These are phyloP conservation scores for Scartelaos histophorus DNA, from an alignment of 2,113 vertebrate genomes.

Conservation along the genomic window DNA sequence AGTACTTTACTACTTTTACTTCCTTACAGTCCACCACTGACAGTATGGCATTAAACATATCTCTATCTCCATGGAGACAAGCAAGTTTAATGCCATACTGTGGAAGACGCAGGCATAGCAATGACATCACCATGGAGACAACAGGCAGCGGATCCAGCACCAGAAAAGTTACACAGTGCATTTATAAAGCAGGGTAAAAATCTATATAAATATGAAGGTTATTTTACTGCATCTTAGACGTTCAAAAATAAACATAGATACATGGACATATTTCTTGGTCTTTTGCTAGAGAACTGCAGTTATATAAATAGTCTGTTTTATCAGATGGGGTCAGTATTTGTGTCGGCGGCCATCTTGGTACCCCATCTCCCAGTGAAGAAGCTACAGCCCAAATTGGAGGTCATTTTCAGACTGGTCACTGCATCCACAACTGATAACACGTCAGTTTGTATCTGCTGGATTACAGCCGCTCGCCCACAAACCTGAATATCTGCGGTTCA, in stretches of 20 bases:
- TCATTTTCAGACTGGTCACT: constrained; percentile 14
- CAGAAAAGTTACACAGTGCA: too few relatives aligned
- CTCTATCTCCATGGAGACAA: too few relatives aligned
- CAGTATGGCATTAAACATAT: too few relatives aligned
- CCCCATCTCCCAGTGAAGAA: constrained; percentile 51
- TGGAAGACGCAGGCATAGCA: too few relatives aligned
- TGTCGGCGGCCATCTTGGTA: constrained; percentile 41
- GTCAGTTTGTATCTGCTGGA: not conserved
- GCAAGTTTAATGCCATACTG: too few relatives aligned
- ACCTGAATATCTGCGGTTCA: too few relatives aligned
- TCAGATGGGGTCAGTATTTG: constrained; percentile 60
- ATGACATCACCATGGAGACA: too few relatives aligned
- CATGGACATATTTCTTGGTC: constrained; percentile 16
- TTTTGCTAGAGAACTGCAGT: constrained; percentile 33
- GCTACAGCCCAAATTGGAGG: constrained; percentile 39
- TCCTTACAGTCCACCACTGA: too few relatives aligned
- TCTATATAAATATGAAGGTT: not conserved
- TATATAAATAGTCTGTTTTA: constrained; percentile 49
- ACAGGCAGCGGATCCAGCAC: too few relatives aligned
- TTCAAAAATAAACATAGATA: too few relatives aligned
- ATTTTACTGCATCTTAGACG: not conserved
- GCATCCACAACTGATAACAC: constrained; percentile 26
- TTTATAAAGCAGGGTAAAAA: not conserved
- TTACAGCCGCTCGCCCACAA: too few relatives aligned
- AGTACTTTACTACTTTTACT: too few relatives aligned